Percentiles rank a stretch among this genome's conserved stretches.
Evolutionary conservation across 2,888 invertebrate genomes (phyloP).

Genomic region (Plebejus melissa): DNA sequence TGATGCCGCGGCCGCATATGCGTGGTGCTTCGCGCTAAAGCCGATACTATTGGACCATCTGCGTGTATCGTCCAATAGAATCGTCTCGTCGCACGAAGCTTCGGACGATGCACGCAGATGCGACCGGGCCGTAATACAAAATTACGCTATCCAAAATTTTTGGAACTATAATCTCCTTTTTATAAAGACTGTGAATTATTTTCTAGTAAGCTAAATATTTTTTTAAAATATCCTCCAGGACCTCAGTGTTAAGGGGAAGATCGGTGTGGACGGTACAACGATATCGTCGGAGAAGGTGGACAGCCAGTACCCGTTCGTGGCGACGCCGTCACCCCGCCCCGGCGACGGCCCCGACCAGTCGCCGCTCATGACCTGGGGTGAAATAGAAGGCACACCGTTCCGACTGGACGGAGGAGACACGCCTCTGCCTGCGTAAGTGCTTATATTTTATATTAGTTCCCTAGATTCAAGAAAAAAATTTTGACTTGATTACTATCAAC

Average conservation of each 20-base stretch:
- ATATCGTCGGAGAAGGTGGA: constrained; percentile 74
- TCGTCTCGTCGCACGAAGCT: too few species aligned
- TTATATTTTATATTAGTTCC: too few species aligned
- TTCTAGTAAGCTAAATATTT: neutral
- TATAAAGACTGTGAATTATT: neutral
- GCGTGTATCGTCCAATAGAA: too few species aligned
- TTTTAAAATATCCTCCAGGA: constrained; percentile 48
- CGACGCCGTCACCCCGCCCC: constrained; percentile 94
- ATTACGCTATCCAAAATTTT: too few species aligned
- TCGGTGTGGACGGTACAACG: constrained; percentile 95
- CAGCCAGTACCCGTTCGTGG: constrained; percentile 80
- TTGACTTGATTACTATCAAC: too few species aligned
- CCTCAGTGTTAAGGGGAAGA: constrained; percentile 85
- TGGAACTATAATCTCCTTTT: neutral
- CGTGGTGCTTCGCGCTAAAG: too few species aligned
- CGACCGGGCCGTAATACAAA: too few species aligned
- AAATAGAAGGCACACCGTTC: constrained; percentile 98
- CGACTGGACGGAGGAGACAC: constrained; percentile 95
- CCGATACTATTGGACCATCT: too few species aligned
- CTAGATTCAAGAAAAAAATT: too few species aligned
- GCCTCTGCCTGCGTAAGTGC: constrained; percentile 81
- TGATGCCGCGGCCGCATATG: too few species aligned
- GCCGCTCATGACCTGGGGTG: constrained; percentile 99
- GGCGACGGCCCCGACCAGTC: constrained; percentile 87
- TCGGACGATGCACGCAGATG: too few species aligned